Evolutionary conservation across 2,113 vertebrate species (phyloP).

Genomic region (Aegithalos caudatus): DNA sequence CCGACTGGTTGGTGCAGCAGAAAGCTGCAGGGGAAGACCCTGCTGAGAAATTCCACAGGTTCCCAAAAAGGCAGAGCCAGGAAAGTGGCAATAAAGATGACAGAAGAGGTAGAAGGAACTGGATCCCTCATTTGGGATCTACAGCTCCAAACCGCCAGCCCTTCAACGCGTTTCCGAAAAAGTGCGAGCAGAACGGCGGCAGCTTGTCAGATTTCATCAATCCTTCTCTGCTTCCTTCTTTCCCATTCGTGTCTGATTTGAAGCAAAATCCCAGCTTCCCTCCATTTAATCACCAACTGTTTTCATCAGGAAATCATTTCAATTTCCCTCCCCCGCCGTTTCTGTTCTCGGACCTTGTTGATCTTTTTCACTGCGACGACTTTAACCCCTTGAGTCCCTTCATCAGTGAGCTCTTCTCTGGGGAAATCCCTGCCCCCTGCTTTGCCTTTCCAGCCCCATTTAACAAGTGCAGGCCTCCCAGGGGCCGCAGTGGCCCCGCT

Average conservation of each 20-base stretch:
- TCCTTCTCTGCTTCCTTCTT: slow-evolving; percentile 46
- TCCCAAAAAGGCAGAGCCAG: slow-evolving; percentile 14
- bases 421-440: slow-evolving; percentile 47
- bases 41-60: neutral
- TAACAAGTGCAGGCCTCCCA: slow-evolving; percentile 28
- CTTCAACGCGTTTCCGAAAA: neutral
- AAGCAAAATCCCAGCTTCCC: slow-evolving; percentile 43
- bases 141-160: neutral
- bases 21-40: neutral
- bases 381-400: slow-evolving; percentile 60
- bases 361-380: slow-evolving; percentile 56
- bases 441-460: slow-evolving; percentile 40
- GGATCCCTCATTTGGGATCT: neutral
- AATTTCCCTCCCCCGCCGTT: neutral
- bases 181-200: neutral
- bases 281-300: neutral
- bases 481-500: slow-evolving; percentile 63
- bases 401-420: slow-evolving; percentile 40
- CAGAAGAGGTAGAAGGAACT: neutral
- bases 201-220: slow-evolving; percentile 53
- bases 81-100: neutral
- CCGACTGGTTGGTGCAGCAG: neutral
- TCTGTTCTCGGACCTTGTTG: slow-evolving; percentile 45
- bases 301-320: slow-evolving; percentile 25
- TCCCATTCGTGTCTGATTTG: slow-evolving; percentile 12